These are phyloP conservation scores for Drosophila equinoxialis DNA, from an alignment of 1,140 invertebrate species.

Conservation along the genomic window DNA sequence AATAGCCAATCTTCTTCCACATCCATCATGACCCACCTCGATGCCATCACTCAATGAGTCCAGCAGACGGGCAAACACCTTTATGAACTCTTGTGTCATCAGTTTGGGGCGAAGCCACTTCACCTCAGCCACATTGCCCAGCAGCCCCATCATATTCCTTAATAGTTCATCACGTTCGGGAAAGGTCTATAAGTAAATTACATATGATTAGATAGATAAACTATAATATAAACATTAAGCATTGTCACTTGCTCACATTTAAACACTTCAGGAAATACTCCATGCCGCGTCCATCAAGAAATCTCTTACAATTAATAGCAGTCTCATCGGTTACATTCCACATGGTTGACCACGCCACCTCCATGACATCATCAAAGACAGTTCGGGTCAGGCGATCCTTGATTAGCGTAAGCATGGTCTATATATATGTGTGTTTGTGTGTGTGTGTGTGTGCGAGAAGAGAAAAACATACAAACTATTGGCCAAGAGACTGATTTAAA, in stretches of 20 bases:
- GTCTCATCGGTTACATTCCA: slow-evolving; percentile 99
- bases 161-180: slow-evolving; percentile 94
- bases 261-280: slow-evolving; percentile 93
- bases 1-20: slow-evolving; percentile 52
- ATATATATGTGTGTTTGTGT: slow-evolving; percentile 74
- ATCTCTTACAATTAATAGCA: slow-evolving; percentile 94
- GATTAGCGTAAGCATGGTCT: slow-evolving; percentile 95
- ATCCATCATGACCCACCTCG: slow-evolving; percentile 86
- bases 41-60: slow-evolving; percentile 95
- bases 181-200: slow-evolving; percentile 87
- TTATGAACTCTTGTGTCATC: slow-evolving; percentile 93
- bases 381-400: slow-evolving; percentile 88
- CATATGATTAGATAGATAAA: not conserved
- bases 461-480: not conserved
- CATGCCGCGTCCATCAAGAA: slow-evolving; percentile 94
- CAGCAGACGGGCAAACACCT: slow-evolving; percentile 93
- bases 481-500: not conserved
- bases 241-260: slow-evolving; percentile 84
- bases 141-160: slow-evolving; percentile 97
- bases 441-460: no score
- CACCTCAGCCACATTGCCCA: slow-evolving; percentile 98
- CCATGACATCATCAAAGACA: slow-evolving; percentile 96
- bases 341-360: slow-evolving; percentile 99
- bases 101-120: slow-evolving; percentile 90
- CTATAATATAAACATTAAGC: no score